Conservation (phyloP, 2,113 vertebrate species). For the Esox niger region DNA sequence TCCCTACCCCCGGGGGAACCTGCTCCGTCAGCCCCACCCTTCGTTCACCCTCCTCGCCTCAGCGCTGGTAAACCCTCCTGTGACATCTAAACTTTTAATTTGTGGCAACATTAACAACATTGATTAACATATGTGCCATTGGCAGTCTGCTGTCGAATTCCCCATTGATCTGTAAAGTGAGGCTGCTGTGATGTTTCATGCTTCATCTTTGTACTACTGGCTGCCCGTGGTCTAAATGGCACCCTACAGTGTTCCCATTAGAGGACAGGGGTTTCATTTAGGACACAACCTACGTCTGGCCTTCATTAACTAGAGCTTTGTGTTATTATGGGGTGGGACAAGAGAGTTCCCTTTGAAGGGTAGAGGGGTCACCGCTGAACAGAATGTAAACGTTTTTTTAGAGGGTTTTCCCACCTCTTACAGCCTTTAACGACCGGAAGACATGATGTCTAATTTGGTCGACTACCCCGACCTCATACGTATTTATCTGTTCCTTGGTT, state of each 20-base stretch:
- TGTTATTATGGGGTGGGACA: neutral
- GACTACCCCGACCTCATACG: neutral
- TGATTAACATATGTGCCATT: constrained; percentile 68
- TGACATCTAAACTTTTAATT: constrained; percentile 59
- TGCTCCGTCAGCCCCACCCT: neutral
- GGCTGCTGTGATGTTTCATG: neutral
- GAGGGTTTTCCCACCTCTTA: neutral
- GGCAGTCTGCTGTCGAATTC: constrained; percentile 52
- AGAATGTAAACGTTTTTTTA: neutral
- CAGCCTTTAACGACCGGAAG: neutral
- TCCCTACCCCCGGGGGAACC: neutral
- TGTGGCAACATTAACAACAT: constrained; percentile 63
- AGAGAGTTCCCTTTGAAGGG: constrained; percentile 1
- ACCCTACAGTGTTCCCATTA: too few species aligned
- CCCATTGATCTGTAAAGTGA: constrained; percentile 37
- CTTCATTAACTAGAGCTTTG: constrained; percentile 5
- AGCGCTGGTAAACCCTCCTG: constrained; percentile 42
- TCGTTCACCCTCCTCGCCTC: constrained; percentile 30
- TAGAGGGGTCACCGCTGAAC: neutral
- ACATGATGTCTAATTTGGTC: neutral
- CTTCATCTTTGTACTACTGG: too few species aligned
- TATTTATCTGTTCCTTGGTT: neutral
- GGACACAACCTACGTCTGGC: neutral
- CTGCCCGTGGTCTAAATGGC: too few species aligned
- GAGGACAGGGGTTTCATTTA: neutral